Conservation (phyloP, 2,888 invertebrate species). For the Lamellibrachia satsuma region DNA sequence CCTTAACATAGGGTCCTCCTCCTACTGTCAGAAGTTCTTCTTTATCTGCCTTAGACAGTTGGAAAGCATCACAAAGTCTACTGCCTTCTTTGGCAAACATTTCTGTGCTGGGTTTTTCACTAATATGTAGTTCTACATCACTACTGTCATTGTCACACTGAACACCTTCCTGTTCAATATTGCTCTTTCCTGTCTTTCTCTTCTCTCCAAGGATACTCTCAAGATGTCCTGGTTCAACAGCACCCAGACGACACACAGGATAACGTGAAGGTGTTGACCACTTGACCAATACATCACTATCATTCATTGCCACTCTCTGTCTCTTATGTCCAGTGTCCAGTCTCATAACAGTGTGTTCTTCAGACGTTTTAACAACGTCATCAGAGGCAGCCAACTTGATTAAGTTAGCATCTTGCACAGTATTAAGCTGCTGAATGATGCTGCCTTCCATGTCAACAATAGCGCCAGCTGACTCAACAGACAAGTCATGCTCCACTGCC, state of each 20-base stretch:
- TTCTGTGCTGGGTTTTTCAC: neutral
- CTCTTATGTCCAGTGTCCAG: neutral
- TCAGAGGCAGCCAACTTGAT: neutral
- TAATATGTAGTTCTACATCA: neutral
- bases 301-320: neutral
- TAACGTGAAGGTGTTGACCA: neutral
- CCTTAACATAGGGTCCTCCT: neutral
- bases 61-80: too few species aligned
- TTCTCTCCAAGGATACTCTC: neutral
- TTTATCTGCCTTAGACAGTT: neutral
- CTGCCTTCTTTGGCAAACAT: too few species aligned
- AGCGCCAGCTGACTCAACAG: neutral
- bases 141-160: constrained; percentile 5
- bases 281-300: neutral
- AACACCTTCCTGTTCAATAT: neutral
- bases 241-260: neutral
- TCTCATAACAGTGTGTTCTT: neutral
- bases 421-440: neutral
- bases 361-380: neutral
- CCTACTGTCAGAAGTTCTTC: neutral
- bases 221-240: neutral
- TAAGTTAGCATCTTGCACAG: neutral
- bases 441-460: neutral
- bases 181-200: neutral
- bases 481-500: constrained; percentile 4